These are phyloP conservation scores for Drosophila baimaii DNA, from an alignment of 1,140 invertebrate species.

Conservation along the genomic window DNA sequence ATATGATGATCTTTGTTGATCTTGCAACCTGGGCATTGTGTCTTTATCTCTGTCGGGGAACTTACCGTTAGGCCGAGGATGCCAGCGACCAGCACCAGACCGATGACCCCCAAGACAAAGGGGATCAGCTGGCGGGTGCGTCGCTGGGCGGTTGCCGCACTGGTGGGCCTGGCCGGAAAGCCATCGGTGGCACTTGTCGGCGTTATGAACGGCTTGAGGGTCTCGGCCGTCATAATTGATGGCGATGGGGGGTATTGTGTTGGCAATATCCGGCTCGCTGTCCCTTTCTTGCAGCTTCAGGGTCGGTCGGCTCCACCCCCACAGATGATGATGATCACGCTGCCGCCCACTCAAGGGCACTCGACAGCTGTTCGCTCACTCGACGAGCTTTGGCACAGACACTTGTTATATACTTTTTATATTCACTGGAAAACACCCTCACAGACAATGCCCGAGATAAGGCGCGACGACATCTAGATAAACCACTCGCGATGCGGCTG, in stretches of 20 bases:
- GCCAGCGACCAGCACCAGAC: constrained; percentile 46
- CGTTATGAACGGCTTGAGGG: constrained; percentile 82
- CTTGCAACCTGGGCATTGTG: constrained; percentile 2
- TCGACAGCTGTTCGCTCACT: constrained; percentile 35
- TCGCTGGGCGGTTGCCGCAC: constrained; percentile 48
- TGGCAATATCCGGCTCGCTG: neutral
- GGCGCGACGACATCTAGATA: constrained; percentile 36
- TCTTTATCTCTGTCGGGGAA: neutral
- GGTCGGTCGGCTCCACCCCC: too few species aligned
- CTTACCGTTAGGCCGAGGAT: constrained; percentile 74
- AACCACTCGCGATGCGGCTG: constrained; percentile 17
- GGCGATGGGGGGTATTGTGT: neutral
- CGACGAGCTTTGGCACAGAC: constrained; percentile 28
- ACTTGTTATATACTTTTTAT: neutral
- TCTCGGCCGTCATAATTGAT: constrained; percentile 82
- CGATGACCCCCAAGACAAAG: constrained; percentile 54
- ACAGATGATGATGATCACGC: constrained; percentile 26
- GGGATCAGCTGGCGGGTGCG: constrained; percentile 57
- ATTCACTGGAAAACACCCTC: constrained; percentile 11
- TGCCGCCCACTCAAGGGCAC: constrained; percentile 44
- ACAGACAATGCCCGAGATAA: constrained; percentile 29
- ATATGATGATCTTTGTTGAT: neutral
- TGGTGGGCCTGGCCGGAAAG: constrained; percentile 64
- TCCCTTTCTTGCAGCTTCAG: neutral
- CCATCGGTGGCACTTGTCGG: constrained; percentile 67